Base-by-base conservation (phyloP, 2,797 vertebrate genomes). In the Sternotherus odoratus region DNA sequence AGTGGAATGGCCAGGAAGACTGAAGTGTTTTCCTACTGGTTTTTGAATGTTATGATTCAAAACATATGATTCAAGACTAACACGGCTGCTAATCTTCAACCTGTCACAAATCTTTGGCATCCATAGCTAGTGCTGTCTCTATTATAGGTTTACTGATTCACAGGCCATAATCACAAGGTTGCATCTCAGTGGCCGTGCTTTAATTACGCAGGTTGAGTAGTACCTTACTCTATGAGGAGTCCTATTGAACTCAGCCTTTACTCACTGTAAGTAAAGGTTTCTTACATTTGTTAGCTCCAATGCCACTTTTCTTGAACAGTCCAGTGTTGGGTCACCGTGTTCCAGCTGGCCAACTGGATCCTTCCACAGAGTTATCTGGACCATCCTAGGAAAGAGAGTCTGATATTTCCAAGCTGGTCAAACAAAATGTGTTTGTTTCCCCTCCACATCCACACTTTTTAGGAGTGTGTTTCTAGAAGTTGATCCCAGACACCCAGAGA, bases 401-500 rank as follows among this genome's bases (percentile, higher is more conserved):
- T 84, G 72, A 5, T 21, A 91, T 94, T 72, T 88, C 4, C 83
- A 36, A 36, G 8, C 51, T 90, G 78, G 85, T 48, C 49, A 86
- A 56, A 30, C 33, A 85, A 54, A 79, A 69, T 21, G 2, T 54
- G 4, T 85, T 3, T n/a, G 48, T 86, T 17, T 86, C 21, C 7
- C 8, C 17, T 87, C 48, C 89, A 86, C 82, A 33, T n/a, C 81
- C 48, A 48, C 24, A 2, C 94, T 83, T 94, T 80, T 88, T 94
- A 99, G 99, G 30, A 98, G 98, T 10, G 74, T 99, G 90, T 99
- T 99, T 98, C 97, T 99, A 92, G 99, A 99, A 96, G 99, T 99
- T 87, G 99, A 99, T 89, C 98, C 99, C 77, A 98, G 98, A 46
- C 99, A 99, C 87, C 99, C 99, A 28, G 84, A 95, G 23, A 98